Base-by-base conservation (phyloP, 1,140 invertebrate species). In the Drosophila santomea region DNA sequence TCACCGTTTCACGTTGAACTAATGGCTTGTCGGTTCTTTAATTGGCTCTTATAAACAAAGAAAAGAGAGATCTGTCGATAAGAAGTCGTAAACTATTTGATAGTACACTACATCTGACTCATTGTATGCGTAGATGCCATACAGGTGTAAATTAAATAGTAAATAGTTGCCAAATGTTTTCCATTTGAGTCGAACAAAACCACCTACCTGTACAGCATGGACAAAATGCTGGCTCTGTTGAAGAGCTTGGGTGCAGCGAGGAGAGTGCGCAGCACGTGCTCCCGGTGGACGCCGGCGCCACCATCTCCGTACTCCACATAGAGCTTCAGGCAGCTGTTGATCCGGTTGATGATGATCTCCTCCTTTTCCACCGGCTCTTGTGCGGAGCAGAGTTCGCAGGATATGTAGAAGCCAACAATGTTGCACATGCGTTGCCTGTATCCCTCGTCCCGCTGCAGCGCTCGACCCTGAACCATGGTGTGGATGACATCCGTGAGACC, bases 321-420 rank as follows among this genome's bases (percentile, higher is more conserved):
- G 0, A 80, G 44, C 5, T 62, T 68, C 6, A 90, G 58, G 61
- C 73, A 74, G 38, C 64, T 71, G 12, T 62, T 63, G 8, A 90
- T 88, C 5, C 88, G 69, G 51, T 91, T 78, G 4, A 88, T 60
- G 4, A 91, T 62, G 25, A 36, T 52, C 6, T 81, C 55, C 41
- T 91, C 79, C 7, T 41, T 51, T 35, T 89, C 76, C 0, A 79
- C 54, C 3, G 36, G 47, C 0, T 66, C 75, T 35, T 86, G 76
- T 20, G 82, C 79, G 23, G 77, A 58, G 11, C 86, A 83, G 15
- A 90, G 45, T 36, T 90, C 86, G 56, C 86, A 91, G 35, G 79
- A 80, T 59, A 90, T 91, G 44, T 82, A 90, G 20, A 60, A 80
- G 45, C 82, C 88, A 14, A 90, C 68, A 25, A 91, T 82, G n/a